These are phyloP conservation scores for Battus philenor DNA, from an alignment of 1,140 invertebrate species.

Conservation along the genomic window DNA sequence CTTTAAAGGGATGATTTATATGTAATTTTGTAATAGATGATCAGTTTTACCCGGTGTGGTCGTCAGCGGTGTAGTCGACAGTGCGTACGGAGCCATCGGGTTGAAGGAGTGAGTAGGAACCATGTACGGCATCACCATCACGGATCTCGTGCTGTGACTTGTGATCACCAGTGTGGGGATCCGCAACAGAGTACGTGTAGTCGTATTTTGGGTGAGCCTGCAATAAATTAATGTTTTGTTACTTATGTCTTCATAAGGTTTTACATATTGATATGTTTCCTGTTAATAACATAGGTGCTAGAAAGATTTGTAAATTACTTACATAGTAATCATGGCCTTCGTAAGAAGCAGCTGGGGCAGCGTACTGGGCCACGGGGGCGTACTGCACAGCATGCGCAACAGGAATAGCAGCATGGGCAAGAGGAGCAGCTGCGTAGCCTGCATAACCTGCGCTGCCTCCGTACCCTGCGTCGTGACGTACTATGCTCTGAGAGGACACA, in stretches of 20 bases:
- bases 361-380: constrained; percentile 40
- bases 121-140: constrained; percentile 10
- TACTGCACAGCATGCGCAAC: no score
- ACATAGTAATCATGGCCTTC: constrained; percentile 48
- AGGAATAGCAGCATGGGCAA: constrained; percentile 26
- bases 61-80: constrained; percentile 29
- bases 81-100: constrained; percentile 31
- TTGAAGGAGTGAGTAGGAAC: constrained; percentile 30
- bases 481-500: constrained; percentile 62
- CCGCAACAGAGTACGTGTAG: constrained; percentile 74
- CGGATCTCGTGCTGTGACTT: constrained; percentile 51
- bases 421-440: constrained; percentile 30
- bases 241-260: background rate
- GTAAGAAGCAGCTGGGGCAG: constrained; percentile 27
- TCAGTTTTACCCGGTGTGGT: constrained; percentile 19
- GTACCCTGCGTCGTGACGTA: constrained; percentile 49
- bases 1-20: no score
- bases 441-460: no score
- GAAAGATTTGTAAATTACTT: constrained; percentile 23
- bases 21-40: no score
- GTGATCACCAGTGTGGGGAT: constrained; percentile 58
- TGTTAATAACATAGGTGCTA: no score
- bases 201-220: constrained; percentile 66
- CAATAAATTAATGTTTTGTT: constrained; percentile 2
- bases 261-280: constrained; percentile 20